Base-by-base conservation (phyloP, 2,113 vertebrate genomes). In the Emberiza fucata region DNA sequence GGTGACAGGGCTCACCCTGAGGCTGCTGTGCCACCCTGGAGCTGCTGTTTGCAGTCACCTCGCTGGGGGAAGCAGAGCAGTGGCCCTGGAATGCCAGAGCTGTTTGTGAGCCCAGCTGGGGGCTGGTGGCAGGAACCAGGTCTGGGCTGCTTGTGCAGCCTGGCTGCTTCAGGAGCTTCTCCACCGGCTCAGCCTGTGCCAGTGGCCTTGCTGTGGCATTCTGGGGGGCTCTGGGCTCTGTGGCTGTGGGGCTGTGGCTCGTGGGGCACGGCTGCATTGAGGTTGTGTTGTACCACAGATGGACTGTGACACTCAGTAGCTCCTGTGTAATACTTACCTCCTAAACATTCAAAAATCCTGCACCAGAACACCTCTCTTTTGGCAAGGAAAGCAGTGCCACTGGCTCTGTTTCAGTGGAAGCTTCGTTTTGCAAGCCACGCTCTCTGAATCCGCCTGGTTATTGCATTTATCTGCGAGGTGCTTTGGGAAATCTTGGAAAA, bases 71-170 rank as follows among this genome's bases (percentile, higher is more conserved):
- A n/a, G 63, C 78, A 19, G 53, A n/a, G 45, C 2, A 10, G 69
- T 12, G 40, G 6, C 50, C 1, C 51, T 16, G 8, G 11, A 16
- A 6, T 3, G 0, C 45, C 60, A 11, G 39, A 0, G 16, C 33
- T n/a, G 23, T 8, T 28, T 37, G 48, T 64, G 31, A 12, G 29
- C 25, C 27, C 12, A 8, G 83, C 11, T 42, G 59, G 21, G 4
- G 0, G 2, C 1, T 28, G 45, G 40, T 40, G 51, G 47, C 75
- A 57, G 78, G 35, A 19, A 2, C 53, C 45, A 21, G 56, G 2
- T 24, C 66, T 33, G 31, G 23, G 28, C 35, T 70, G 35, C 5
- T 3, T 4, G 0, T 6, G 11, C 50, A 72, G 16, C 37, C n/a
- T 35, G 21, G 13, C 57, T 81, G 40, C 64, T 12, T 14, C 37